A percentile compares a stretch with the other conserved stretches of the same genome.
phyloP scores from a whole-genome alignment of 1,140 invertebrate genomes.

The Myzus persicae region DNA sequence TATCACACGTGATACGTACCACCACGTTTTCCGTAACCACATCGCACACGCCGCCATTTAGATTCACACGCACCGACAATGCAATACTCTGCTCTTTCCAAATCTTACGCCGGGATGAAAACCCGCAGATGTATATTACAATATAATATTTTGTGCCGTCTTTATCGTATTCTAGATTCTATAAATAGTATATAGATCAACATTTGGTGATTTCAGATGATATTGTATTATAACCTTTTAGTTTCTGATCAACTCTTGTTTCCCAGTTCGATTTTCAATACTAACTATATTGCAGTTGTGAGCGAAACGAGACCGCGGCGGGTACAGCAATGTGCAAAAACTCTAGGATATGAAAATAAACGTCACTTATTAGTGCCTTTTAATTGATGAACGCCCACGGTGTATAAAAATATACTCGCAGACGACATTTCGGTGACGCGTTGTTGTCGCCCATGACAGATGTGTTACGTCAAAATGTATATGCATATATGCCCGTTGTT shows the following conservation, averaged over 20 bases:
- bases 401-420: background rate
- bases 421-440: background rate
- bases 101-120: background rate
- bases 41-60: background rate
- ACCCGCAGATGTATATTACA: background rate
- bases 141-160: no score
- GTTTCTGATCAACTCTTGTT: background rate
- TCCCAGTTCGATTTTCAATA: background rate
- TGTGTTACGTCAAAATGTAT: constrained; percentile 34
- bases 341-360: background rate
- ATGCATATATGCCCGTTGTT: background rate
- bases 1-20: background rate
- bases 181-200: no score
- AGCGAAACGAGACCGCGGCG: background rate
- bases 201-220: background rate
- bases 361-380: background rate
- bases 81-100: no score
- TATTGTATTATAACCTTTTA: background rate
- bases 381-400: constrained; percentile 7
- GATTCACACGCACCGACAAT: no score
- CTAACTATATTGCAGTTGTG: background rate
- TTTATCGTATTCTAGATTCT: no score
- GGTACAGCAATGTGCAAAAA: background rate
- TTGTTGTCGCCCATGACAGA: background rate
- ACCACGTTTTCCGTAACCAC: background rate